These are phyloP conservation scores for Cryptocephalus primarius DNA, from an alignment of 2,888 invertebrate genomes.

Conservation along the genomic window DNA sequence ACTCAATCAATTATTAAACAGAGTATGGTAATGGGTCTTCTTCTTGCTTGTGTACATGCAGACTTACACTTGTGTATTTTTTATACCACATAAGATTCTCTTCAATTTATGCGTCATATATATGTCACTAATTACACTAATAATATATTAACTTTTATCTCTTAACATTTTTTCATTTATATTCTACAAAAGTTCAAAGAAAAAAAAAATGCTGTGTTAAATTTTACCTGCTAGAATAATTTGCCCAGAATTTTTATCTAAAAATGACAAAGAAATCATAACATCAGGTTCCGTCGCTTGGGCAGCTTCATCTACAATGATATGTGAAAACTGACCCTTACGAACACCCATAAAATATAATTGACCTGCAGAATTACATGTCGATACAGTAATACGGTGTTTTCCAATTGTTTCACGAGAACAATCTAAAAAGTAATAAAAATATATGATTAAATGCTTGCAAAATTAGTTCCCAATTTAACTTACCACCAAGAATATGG, in stretches of 20 bases:
- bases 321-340: conserved; percentile 78
- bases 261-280: conserved; percentile 64
- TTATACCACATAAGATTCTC: no score
- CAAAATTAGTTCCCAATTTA: neutral
- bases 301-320: conserved; percentile 88
- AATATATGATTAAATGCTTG: neutral
- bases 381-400: conserved; percentile 76
- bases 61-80: no score
- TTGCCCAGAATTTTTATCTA: conserved; percentile 51
- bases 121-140: no score
- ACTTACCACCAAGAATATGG: no score
- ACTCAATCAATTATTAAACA: no score
- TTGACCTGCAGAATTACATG: conserved; percentile 64
- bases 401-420: conserved; percentile 53
- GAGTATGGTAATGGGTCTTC: no score
- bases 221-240: conserved; percentile 54
- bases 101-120: no score
- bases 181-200: no score
- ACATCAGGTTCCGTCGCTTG: conserved; percentile 87
- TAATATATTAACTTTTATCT: no score
- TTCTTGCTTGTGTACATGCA: no score
- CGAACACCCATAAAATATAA: conserved; percentile 58
- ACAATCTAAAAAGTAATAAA: conserved; percentile 32
- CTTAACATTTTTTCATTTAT: no score
- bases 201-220: no score